Evolutionary conservation across 2,113 vertebrate species (phyloP).

Genomic region (Gorsachius goisagi): DNA sequence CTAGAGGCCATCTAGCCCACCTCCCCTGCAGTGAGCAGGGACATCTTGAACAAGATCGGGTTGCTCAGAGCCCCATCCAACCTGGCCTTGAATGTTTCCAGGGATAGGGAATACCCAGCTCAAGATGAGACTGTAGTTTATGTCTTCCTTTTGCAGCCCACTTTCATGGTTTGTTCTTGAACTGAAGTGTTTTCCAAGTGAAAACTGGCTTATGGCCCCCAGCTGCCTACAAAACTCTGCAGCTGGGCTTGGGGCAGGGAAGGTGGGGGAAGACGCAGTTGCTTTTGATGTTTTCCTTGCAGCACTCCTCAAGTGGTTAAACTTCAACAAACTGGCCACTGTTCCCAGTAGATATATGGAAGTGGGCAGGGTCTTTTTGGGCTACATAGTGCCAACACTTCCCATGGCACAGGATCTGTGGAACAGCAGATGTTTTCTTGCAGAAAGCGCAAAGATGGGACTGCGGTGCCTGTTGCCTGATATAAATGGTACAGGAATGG

Average conservation of each 20-base stretch:
- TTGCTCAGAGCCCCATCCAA: too few species aligned
- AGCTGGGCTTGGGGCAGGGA: background rate
- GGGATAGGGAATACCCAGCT: background rate
- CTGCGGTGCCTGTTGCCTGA: background rate
- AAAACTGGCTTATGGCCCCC: background rate
- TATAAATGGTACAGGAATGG: background rate
- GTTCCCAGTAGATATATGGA: background rate
- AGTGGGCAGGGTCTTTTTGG: background rate
- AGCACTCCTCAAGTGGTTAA: background rate
- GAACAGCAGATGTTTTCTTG: background rate
- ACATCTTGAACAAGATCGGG: too few species aligned
- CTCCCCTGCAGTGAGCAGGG: too few species aligned
- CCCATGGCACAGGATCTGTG: background rate
- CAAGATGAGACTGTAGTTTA: background rate
- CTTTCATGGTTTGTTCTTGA: background rate
- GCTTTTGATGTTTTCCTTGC: background rate
- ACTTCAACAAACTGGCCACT: background rate
- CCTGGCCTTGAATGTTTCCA: too few species aligned
- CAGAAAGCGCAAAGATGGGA: background rate
- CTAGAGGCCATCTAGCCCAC: too few species aligned
- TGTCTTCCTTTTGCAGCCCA: background rate
- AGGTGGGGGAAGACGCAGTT: background rate
- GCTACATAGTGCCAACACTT: accelerated
- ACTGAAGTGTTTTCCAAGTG: background rate
- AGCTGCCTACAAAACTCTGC: background rate